Percentiles rank a stretch among this genome's conserved stretches.
Conservation (phyloP, 2,888 invertebrate genomes). For the Apotomis capreana region DNA sequence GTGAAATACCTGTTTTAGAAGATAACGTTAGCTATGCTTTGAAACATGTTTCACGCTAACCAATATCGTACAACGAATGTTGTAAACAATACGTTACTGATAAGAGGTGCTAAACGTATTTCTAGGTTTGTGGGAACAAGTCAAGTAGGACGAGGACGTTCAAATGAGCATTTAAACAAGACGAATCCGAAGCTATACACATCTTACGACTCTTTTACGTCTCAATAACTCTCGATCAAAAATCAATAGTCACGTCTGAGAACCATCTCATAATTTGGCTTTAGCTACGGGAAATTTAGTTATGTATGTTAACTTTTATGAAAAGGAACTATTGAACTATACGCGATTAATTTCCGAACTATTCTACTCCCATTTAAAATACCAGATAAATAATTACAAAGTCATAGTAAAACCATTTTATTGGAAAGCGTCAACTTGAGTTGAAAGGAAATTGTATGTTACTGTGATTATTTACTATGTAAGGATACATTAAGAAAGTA, state of each 20-base stretch:
- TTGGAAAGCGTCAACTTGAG: too few species aligned
- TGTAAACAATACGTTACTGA: conserved; percentile 42
- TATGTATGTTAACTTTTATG: too few species aligned
- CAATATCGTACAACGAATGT: conserved; percentile 21
- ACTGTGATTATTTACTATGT: too few species aligned
- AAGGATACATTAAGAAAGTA: too few species aligned
- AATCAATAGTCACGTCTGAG: background rate
- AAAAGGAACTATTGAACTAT: too few species aligned
- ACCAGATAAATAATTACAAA: too few species aligned
- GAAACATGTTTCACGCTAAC: conserved; percentile 26
- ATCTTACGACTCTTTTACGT: conserved; percentile 1
- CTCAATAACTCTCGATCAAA: background rate
- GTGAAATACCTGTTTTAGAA: conserved; percentile 17
- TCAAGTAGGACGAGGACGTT: conserved; percentile 36
- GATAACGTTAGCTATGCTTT: conserved; percentile 11
- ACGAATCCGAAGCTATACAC: conserved; percentile 11
- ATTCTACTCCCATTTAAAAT: too few species aligned
- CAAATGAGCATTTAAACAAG: conserved; percentile 9
- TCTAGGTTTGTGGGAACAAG: conserved; percentile 40
- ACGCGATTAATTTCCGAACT: too few species aligned
- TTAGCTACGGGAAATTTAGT: background rate
- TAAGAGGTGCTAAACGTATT: conserved; percentile 43
- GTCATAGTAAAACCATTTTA: too few species aligned
- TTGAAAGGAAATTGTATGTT: too few species aligned
- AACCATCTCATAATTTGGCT: background rate